Evolutionary conservation across 2,888 invertebrate species (phyloP).

Genomic region (Aproaerema taeniolella): DNA sequence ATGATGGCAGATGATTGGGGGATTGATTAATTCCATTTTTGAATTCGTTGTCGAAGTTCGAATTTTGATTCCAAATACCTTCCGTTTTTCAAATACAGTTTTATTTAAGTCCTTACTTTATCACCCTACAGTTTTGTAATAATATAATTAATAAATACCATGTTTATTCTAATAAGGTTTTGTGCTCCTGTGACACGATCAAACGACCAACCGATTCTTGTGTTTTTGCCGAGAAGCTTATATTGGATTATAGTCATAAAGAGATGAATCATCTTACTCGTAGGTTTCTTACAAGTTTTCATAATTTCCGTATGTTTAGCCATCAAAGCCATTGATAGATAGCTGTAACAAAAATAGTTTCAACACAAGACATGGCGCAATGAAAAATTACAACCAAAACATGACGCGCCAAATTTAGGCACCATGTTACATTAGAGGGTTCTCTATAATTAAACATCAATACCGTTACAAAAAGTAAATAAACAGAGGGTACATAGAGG

Average conservation of each 20-base stretch:
- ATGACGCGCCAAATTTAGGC: constrained; percentile 57
- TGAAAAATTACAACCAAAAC: constrained; percentile 61
- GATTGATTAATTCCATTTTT: too few relatives aligned
- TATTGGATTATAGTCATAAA: too few relatives aligned
- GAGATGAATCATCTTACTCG: too few relatives aligned
- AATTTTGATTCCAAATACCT: too few relatives aligned
- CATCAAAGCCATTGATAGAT: too few relatives aligned
- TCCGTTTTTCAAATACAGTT: too few relatives aligned
- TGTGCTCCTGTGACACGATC: not conserved
- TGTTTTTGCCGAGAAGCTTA: too few relatives aligned
- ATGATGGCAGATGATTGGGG: constrained; percentile 45
- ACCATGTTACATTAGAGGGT: constrained; percentile 57
- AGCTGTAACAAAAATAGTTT: constrained; percentile 19
- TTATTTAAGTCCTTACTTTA: too few relatives aligned
- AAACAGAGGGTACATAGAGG: constrained; percentile 67
- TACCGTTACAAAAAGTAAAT: constrained; percentile 77
- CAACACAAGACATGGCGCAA: constrained; percentile 30
- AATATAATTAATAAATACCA: too few relatives aligned
- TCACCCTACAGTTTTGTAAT: too few relatives aligned
- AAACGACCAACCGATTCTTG: constrained; percentile 1
- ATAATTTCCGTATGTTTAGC: too few relatives aligned
- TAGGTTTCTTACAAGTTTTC: too few relatives aligned
- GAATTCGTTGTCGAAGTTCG: not conserved
- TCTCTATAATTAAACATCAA: constrained; percentile 77
- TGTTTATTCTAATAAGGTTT: not conserved